phyloP scores from a whole-genome alignment of 2,888 invertebrate species.

The Leptinotarsa haldemani region DNA sequence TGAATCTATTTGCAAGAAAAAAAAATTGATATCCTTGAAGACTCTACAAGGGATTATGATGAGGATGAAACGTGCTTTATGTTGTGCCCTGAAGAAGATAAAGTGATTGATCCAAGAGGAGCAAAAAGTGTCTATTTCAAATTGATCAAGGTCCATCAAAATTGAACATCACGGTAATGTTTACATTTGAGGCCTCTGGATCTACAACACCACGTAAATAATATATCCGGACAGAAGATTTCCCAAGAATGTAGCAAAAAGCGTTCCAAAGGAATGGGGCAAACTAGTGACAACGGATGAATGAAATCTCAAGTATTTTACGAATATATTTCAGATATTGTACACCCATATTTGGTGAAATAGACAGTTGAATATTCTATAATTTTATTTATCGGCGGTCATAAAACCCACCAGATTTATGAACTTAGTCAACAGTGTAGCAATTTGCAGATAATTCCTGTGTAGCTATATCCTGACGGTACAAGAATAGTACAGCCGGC shows the following conservation, averaged over 20 bases:
- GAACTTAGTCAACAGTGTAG: neutral
- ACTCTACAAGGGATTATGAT: constrained; percentile 56
- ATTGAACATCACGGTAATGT: constrained; percentile 32
- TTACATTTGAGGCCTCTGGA: no score
- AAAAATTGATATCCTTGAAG: constrained; percentile 50
- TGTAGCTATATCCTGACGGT: neutral
- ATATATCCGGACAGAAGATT: neutral
- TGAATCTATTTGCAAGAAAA: constrained; percentile 42
- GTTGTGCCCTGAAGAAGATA: constrained; percentile 55
- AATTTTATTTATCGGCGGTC: neutral
- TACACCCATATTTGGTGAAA: neutral
- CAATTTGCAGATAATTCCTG: constrained; percentile 2
- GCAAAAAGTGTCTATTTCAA: constrained; percentile 54
- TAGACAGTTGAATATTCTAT: neutral
- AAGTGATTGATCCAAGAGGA: constrained; percentile 46
- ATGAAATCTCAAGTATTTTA: neutral
- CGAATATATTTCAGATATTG: neutral
- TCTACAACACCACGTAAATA: constrained; percentile 29
- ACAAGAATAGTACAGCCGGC: neutral
- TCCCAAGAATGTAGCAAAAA: neutral
- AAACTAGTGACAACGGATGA: neutral
- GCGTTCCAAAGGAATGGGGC: constrained; percentile 2
- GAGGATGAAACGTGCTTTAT: constrained; percentile 58
- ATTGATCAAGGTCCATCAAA: constrained; percentile 54
- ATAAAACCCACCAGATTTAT: neutral